A percentile compares a stretch with the other conserved stretches of the same genome.
phyloP scores from a whole-genome alignment of 2,888 invertebrate genomes.

The Drosophila tripunctata region DNA sequence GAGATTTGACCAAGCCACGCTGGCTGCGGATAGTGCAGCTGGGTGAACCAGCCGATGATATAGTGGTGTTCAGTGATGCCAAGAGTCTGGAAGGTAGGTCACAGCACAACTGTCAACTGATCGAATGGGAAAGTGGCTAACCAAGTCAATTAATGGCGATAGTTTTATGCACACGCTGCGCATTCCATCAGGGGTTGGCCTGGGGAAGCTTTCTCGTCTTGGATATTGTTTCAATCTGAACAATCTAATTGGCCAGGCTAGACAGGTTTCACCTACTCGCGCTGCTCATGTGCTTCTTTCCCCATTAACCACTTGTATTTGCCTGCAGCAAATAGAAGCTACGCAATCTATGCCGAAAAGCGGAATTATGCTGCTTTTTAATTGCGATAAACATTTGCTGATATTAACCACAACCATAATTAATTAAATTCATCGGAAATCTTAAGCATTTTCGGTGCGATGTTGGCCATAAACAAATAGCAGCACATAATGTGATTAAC shows the following conservation, averaged over 20 bases:
- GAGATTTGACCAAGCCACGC: conserved; percentile 59
- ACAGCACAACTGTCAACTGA: not conserved
- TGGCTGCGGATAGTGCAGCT: conserved; percentile 79
- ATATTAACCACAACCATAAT: conserved; percentile 60
- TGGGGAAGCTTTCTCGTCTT: conserved; percentile 15
- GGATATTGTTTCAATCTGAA: conserved; percentile 20
- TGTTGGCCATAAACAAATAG: conserved; percentile 29
- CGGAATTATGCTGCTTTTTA: conserved; percentile 6
- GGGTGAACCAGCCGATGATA: conserved; percentile 75
- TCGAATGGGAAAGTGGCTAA: conserved; percentile 38
- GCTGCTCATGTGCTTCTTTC: not conserved
- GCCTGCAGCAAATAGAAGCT: conserved; percentile 1
- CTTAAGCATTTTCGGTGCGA: conserved; percentile 10
- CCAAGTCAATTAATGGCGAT: conserved; percentile 36
- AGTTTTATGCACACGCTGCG: conserved; percentile 31
- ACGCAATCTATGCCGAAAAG: not conserved
- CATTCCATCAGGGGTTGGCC: conserved; percentile 5
- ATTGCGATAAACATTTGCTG: conserved; percentile 43
- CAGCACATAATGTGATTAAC: conserved; percentile 22
- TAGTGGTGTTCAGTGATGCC: conserved; percentile 78
- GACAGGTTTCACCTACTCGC: conserved; percentile 29
- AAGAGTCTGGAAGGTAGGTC: conserved; percentile 79
- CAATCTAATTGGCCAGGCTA: conserved; percentile 2
- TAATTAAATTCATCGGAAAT: conserved; percentile 50
- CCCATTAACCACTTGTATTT: conserved; percentile 3